Base-by-base conservation (phyloP, 2,113 vertebrate species). In the Prunella himalayana region DNA sequence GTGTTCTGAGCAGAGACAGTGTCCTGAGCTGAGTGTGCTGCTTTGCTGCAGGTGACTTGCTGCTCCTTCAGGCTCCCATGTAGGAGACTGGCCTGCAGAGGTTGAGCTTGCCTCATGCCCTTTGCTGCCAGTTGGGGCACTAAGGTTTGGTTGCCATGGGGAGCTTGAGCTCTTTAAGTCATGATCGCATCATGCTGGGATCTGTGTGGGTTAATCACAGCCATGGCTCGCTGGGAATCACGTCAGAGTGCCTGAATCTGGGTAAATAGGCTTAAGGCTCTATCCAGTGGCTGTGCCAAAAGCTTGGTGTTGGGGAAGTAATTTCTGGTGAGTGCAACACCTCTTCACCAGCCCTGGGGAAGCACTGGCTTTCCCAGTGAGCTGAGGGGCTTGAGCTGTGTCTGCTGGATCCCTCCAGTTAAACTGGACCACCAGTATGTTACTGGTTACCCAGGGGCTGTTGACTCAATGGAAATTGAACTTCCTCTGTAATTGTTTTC, bases 171-270 rank as follows among this genome's bases (percentile, higher is more conserved):
- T 86, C 95, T 86, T 77, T 93, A 94, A 80, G 82, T 86, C 69
- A 16, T 83, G 92, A 93, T 90, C 28, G 3, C 88, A 75, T 96
- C 86, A 65, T 25, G 51, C 79, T 49, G 60, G 79, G 90, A 83
- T 96, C 82, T 90, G 88, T 71, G 51, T 84, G 10, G 92, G 92
- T 90, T 93, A 94, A 95, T 97, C 69, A 51, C 60, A 86, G 77
- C 51, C 56, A 21, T 33, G 15, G 83, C 57, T 81, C 33, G 4
- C 72, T 86, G 69, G 63, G 60, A 92, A 81, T 90, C 47, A 11
- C 5, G 86, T 93, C 95, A 94, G 71, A 66, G 83, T 37, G 72
- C 10, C 88, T 37, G 76, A 86, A 83, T 90, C 76, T 86, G 50
- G 91, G 92, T 92, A 88, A 96, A 93, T 84, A 93, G 82, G 90